These are phyloP conservation scores for Sinonovacula constricta DNA, from an alignment of 1,140 invertebrate species.

Conservation along the genomic window DNA sequence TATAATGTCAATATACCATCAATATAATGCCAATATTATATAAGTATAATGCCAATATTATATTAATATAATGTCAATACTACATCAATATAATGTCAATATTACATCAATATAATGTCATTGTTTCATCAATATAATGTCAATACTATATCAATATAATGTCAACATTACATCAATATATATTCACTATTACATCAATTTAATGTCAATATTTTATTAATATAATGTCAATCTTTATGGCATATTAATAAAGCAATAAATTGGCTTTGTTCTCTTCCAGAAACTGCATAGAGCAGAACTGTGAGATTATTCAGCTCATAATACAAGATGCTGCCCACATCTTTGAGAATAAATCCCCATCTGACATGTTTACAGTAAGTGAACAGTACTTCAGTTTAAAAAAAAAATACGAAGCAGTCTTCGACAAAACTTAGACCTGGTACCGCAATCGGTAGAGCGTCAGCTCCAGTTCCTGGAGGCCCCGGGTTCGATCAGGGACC, in stretches of 20 bases:
- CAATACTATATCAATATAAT: background rate
- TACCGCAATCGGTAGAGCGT: too few relatives aligned
- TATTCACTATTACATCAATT: background rate
- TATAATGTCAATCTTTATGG: background rate
- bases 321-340: slow-evolving; percentile 89
- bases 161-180: background rate
- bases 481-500: background rate
- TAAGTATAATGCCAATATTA: background rate
- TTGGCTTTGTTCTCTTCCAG: slow-evolving; percentile 6
- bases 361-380: slow-evolving; percentile 57
- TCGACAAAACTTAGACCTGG: background rate
- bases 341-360: slow-evolving; percentile 87
- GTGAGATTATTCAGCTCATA: slow-evolving; percentile 89
- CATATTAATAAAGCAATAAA: background rate
- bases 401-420: slow-evolving; percentile 11
- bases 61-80: too few relatives aligned
- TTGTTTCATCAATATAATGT: background rate
- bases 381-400: background rate
- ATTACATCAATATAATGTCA: too few relatives aligned
- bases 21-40: too few relatives aligned
- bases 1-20: too few relatives aligned
- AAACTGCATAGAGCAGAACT: slow-evolving; percentile 90
- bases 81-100: too few relatives aligned
- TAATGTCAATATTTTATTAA: background rate
- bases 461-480: too few relatives aligned